These are phyloP conservation scores for Sabatieria punctata DNA, from an alignment of 2,888 invertebrate genomes.

Conservation along the genomic window DNA sequence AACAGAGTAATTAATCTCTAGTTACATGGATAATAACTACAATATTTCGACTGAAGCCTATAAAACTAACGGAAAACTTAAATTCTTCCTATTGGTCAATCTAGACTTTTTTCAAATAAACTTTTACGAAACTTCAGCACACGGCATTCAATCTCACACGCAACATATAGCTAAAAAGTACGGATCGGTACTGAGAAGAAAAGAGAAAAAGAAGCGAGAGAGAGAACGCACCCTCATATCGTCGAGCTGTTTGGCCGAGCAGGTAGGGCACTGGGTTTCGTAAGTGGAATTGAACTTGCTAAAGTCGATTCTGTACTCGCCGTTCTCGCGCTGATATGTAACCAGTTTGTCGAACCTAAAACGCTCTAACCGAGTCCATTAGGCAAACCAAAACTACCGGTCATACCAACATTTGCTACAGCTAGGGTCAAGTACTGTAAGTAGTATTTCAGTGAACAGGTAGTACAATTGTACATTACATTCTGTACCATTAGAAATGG, in stretches of 20 bases:
- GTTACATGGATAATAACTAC: too few species aligned
- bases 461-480: neutral
- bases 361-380: neutral
- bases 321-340: conserved; percentile 47
- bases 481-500: too few species aligned
- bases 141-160: too few species aligned
- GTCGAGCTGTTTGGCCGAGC: conserved; percentile 66
- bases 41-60: too few species aligned
- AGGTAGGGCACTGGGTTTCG: conserved; percentile 74
- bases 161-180: too few species aligned
- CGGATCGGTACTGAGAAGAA: too few species aligned
- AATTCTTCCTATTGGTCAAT: too few species aligned
- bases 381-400: neutral
- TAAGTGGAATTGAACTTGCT: conserved; percentile 78
- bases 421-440: neutral
- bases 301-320: conserved; percentile 51
- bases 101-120: too few species aligned
- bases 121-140: too few species aligned
- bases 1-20: too few species aligned
- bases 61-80: too few species aligned
- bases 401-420: too few species aligned
- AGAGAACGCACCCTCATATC: conserved; percentile 19
- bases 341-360: conserved; percentile 41
- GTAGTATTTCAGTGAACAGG: neutral
- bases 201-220: neutral